Conservation (phyloP, 2,797 vertebrate species). For the Lophius americanus region DNA sequence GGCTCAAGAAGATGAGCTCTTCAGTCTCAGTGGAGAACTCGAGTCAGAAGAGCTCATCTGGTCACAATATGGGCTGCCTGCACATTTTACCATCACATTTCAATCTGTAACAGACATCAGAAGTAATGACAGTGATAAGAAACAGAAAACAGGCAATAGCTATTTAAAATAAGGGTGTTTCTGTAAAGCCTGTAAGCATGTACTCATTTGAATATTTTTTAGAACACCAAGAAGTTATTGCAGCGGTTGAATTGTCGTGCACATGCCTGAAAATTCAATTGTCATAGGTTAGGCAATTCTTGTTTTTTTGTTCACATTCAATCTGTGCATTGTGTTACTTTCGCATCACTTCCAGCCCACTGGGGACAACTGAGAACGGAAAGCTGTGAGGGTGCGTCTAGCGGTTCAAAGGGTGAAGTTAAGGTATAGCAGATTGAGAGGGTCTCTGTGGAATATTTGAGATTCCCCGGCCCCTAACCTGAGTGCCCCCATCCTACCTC, state of each 20-base stretch:
- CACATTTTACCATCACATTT: conserved; percentile 54
- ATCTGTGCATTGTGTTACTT: conserved; percentile 24
- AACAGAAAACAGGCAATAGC: conserved; percentile 46
- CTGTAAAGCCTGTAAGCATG: conserved; percentile 12
- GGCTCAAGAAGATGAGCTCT: conserved; percentile 9
- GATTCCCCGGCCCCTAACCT: conserved; percentile 56
- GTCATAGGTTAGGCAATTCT: background rate
- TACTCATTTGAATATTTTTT: conserved; percentile 11
- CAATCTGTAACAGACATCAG: conserved; percentile 51
- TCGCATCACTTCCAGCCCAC: conserved; percentile 33
- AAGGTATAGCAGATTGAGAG: conserved; percentile 55
- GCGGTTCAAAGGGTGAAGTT: conserved; percentile 39
- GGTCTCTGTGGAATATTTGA: conserved; percentile 71
- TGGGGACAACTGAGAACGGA: conserved; percentile 46
- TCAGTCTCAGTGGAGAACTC: background rate
- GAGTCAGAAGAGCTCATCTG: conserved; percentile 62
- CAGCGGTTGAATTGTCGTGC: conserved; percentile 7
- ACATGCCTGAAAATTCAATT: conserved; percentile 22
- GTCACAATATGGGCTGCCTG: conserved; percentile 64
- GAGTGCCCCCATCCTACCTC: conserved; percentile 22
- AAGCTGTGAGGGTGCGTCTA: conserved; percentile 54
- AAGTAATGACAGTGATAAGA: conserved; percentile 45
- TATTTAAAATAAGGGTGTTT: conserved; percentile 13
- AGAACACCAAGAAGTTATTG: conserved; percentile 12
- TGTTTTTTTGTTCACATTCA: conserved; percentile 10